Percentiles rank a stretch among this genome's conserved stretches.
These are phyloP conservation scores for Fissipunctia ypsillon DNA, from an alignment of 2,888 invertebrate genomes.

Conservation along the genomic window DNA sequence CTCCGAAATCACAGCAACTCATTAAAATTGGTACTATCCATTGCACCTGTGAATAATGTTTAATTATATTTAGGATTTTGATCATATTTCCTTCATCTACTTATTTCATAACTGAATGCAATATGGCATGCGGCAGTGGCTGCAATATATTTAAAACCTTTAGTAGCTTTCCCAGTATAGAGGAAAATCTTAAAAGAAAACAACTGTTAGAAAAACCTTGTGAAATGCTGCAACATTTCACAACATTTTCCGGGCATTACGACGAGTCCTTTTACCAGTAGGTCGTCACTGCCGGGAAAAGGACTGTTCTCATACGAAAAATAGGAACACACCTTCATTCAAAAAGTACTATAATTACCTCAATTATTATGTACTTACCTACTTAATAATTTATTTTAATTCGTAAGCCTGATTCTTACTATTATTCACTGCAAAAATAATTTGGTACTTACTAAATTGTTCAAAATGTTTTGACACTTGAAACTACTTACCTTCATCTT, in stretches of 20 bases:
- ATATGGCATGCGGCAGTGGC: neutral
- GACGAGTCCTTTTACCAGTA: neutral
- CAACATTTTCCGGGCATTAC: neutral
- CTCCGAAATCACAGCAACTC: neutral
- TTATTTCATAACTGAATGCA: neutral
- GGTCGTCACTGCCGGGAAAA: neutral
- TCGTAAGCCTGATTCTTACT: no score
- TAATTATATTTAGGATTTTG: neutral
- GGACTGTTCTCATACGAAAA: neutral
- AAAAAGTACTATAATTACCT: neutral
- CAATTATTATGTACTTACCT: no score
- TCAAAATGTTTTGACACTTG: no score
- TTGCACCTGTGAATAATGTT: neutral
- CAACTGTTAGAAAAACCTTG: neutral
- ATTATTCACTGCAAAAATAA: no score
- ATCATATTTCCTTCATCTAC: neutral
- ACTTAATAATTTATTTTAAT: no score
- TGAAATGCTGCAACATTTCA: slow-evolving; percentile 10
- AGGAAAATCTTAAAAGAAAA: neutral
- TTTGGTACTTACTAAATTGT: no score
- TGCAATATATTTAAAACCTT: neutral
- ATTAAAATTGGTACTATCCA: neutral
- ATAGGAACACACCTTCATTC: neutral
- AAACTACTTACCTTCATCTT: no score
- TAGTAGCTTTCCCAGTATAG: neutral